A percentile compares a stretch with the other conserved stretches of the same genome.
These are phyloP conservation scores for Eciton burchellii DNA, from an alignment of 1,140 invertebrate species.

Conservation along the genomic window DNA sequence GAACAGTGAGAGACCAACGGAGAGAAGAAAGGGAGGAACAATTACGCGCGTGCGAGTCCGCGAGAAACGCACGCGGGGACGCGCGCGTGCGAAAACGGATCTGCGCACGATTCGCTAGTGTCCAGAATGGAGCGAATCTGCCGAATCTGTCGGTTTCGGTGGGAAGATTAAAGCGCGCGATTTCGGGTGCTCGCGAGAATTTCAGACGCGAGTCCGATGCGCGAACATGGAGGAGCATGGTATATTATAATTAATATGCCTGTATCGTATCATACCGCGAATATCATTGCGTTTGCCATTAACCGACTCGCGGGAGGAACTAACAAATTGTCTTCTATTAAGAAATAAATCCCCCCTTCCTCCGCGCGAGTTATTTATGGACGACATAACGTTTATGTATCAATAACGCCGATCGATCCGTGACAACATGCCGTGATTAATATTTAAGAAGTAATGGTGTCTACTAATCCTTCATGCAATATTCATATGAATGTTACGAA, in stretches of 20 bases:
- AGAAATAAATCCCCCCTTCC: neutral
- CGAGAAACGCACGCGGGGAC: neutral
- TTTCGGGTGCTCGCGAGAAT: too few relatives aligned
- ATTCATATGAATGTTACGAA: neutral
- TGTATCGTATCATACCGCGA: too few relatives aligned
- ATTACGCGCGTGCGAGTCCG: neutral
- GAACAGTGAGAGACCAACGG: conserved; percentile 21
- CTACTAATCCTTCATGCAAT: neutral
- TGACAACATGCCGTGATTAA: neutral
- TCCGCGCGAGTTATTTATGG: conserved; percentile 33
- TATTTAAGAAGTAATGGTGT: neutral
- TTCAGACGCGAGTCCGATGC: too few relatives aligned
- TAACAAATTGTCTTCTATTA: too few relatives aligned
- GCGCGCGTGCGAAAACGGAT: neutral
- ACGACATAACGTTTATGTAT: neutral
- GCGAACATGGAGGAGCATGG: too few relatives aligned
- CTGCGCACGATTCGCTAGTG: conserved; percentile 25
- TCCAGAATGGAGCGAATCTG: neutral
- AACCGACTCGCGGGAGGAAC: too few relatives aligned
- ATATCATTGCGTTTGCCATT: too few relatives aligned
- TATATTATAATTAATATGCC: too few relatives aligned
- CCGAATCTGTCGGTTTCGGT: neutral
- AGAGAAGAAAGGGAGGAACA: conserved; percentile 18
- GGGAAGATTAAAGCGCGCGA: too few relatives aligned
- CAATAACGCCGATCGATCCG: neutral